These are phyloP conservation scores for Spea bombifrons DNA, from an alignment of 2,113 vertebrate genomes.

Conservation along the genomic window DNA sequence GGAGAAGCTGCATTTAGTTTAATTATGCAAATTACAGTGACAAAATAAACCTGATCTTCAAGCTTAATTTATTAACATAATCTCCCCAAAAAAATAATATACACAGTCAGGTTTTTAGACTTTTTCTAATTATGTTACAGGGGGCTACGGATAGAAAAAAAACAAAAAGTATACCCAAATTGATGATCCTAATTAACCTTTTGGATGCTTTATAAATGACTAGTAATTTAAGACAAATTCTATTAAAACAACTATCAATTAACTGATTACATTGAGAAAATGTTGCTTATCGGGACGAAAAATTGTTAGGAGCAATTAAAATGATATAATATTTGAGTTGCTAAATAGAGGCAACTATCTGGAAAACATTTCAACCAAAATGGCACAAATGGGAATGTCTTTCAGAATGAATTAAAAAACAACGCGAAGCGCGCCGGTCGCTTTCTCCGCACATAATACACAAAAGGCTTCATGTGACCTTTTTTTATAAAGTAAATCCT, in stretches of 20 bases:
- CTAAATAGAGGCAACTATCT: too few relatives aligned
- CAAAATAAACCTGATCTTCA: slow-evolving; percentile 4
- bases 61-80: slow-evolving; percentile 15
- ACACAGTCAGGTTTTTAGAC: neutral
- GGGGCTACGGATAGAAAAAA: neutral
- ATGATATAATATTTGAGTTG: too few relatives aligned
- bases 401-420: too few relatives aligned
- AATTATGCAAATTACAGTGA: neutral
- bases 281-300: neutral
- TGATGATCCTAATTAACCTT: slow-evolving; percentile 12
- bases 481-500: too few relatives aligned
- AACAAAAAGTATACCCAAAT: neutral
- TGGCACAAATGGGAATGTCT: too few relatives aligned
- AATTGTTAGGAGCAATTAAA: too few relatives aligned
- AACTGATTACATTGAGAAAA: neutral
- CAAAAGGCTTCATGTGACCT: too few relatives aligned
- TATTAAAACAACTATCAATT: slow-evolving; percentile 21
- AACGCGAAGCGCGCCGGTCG: too few relatives aligned
- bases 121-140: neutral
- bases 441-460: too few relatives aligned
- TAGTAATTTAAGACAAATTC: neutral
- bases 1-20: neutral
- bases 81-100: neutral
- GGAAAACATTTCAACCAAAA: too few relatives aligned
- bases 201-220: slow-evolving; percentile 8